Percentiles rank a stretch among this genome's conserved stretches.
phyloP scores from a whole-genome alignment of 2,888 invertebrate genomes.

The Leptinotarsa peninsularis region DNA sequence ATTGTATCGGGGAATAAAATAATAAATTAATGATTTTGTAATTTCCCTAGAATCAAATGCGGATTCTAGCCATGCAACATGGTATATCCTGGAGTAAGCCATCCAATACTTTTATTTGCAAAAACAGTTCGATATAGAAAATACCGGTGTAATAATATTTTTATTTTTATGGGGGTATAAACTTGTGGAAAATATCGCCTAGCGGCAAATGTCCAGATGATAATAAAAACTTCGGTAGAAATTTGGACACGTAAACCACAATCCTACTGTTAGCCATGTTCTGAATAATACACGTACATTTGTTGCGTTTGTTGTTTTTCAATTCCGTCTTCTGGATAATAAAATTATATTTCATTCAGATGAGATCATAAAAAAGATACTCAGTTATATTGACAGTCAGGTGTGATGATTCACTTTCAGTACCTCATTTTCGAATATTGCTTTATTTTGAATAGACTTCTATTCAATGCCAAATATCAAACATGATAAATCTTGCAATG shows the following conservation, averaged over 20 bases:
- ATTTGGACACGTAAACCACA: constrained; percentile 27
- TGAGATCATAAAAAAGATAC: neutral
- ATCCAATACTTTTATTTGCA: neutral
- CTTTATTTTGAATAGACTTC: no score
- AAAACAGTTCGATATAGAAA: neutral
- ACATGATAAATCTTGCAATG: no score
- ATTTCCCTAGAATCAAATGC: neutral
- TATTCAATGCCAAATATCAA: no score
- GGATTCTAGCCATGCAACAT: neutral
- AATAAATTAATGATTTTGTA: no score
- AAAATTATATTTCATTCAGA: neutral
- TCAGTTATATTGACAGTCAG: neutral
- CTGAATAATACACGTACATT: constrained; percentile 3
- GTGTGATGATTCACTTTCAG: neutral
- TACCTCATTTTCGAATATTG: neutral
- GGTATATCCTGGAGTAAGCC: neutral
- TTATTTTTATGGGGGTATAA: constrained; percentile 22
- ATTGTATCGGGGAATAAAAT: no score
- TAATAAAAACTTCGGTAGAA: constrained; percentile 32
- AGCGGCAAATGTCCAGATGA: constrained; percentile 30
- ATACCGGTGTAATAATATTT: constrained; percentile 14
- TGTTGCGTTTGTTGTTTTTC: constrained; percentile 12
- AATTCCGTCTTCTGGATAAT: neutral
- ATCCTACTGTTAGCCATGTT: neutral
- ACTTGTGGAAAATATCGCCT: constrained; percentile 21